Evolutionary conservation across 2,888 invertebrate genomes (phyloP), one percentile per base, ranked within the genome.

Genomic region (Leptopilina drosophilae): DNA sequence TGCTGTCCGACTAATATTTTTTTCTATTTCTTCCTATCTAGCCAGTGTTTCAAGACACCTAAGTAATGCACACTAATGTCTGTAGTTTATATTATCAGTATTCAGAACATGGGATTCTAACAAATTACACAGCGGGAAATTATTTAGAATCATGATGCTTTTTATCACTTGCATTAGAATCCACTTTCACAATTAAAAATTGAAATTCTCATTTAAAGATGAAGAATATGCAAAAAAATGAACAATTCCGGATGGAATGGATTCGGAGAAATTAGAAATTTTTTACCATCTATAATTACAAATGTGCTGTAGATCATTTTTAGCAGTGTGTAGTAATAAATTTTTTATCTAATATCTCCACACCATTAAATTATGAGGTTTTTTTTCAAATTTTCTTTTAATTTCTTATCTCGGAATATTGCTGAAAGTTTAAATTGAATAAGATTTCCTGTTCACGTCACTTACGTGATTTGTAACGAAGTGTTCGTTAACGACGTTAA

Each of bases 1-100:
- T 87, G 84, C 56, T 73, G 53, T 59, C 40, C n/a, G 11, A 11
- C 1, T 15, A 42, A 42, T 42, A 26, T 59, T 73, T 73, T 64
- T 49, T 49, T 49, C 53, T 73, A 33, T 73, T 5, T 8, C 40
- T 42, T 42, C 42, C 42, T 42, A 42, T 42, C 42, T 66, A 15
- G 46, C 40, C 33, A 6, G 33, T 40, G 8, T 40, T 49, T 59
- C 53, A 14, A 69, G 69, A 69, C 33, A 69, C 53, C 53, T 73
- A 73, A 56, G 33, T 73, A 73, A 73, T 73, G 53, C 53, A 33
- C 53, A 5, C 53, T 73, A 73, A 73, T 73, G 53, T 14, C 49
- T 6, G 53, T 12, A 33, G 26, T 69, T 69, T 69, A 69, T 69
- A 62, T 62, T 62, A 14, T 26, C 46, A 15, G 26, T 26, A 69